Evolutionary conservation across 2,888 invertebrate genomes (phyloP).

Genomic region (Cepaea hortensis): DNA sequence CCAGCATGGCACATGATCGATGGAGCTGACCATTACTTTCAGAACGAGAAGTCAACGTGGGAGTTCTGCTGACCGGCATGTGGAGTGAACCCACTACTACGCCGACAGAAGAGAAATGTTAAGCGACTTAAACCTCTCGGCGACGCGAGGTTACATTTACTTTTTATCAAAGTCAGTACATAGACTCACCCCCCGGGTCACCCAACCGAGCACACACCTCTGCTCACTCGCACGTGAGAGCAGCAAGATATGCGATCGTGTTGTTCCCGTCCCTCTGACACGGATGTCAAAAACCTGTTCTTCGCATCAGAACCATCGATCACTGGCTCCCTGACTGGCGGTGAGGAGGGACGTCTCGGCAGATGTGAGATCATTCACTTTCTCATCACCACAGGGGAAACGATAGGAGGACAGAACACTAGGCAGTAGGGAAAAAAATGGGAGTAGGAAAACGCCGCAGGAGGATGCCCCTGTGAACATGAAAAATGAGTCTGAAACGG

Average conservation of each 20-base stretch:
- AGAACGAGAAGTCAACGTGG: too few relatives aligned
- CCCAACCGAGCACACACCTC: slow-evolving; percentile 1
- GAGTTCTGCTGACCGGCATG: too few relatives aligned
- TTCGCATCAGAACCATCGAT: slow-evolving; percentile 40
- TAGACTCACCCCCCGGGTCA: background rate
- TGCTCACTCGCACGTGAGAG: slow-evolving; percentile 21
- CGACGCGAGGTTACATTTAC: background rate
- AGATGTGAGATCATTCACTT: slow-evolving; percentile 33
- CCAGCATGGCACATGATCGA: too few relatives aligned
- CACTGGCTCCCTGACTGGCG: slow-evolving; percentile 17
- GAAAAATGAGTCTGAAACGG: background rate
- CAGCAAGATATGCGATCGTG: slow-evolving; percentile 20
- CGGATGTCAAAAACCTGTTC: slow-evolving; percentile 35
- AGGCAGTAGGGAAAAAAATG: background rate
- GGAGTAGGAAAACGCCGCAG: background rate
- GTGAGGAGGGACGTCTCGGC: background rate
- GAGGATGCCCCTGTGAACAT: background rate
- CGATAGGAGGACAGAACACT: background rate
- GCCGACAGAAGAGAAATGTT: too few relatives aligned
- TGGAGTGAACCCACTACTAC: too few relatives aligned
- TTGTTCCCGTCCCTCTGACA: slow-evolving; percentile 32
- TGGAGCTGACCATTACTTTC: too few relatives aligned
- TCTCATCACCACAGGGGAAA: background rate
- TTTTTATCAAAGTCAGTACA: background rate
- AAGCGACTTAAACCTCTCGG: too few relatives aligned